Evolutionary conservation across 2,797 vertebrate species (phyloP).

Genomic region (Cossypha caffra): DNA sequence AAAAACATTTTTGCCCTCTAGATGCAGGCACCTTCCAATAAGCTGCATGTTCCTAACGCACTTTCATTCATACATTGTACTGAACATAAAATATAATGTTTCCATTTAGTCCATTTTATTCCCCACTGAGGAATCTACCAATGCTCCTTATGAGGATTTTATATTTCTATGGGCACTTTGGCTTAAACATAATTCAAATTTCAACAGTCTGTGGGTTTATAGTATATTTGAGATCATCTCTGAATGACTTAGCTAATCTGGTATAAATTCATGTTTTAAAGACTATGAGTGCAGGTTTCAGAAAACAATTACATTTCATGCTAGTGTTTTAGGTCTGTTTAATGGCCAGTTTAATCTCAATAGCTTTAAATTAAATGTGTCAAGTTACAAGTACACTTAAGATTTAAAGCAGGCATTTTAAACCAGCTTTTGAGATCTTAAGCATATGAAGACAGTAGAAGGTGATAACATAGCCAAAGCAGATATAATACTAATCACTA

Average conservation of each 20-base stretch:
- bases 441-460: neutral
- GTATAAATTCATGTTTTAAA: slow-evolving; percentile 7
- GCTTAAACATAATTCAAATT: neutral
- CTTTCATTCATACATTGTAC: neutral
- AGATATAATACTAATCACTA: neutral
- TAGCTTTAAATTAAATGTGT: neutral
- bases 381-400: neutral
- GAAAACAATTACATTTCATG: slow-evolving; percentile 5
- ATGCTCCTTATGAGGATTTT: neutral
- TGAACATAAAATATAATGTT: neutral
- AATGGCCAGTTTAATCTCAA: neutral
- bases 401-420: neutral
- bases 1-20: neutral
- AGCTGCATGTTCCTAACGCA: neutral
- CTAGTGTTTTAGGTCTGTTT: neutral
- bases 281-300: neutral
- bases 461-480: neutral
- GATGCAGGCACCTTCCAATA: neutral
- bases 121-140: neutral
- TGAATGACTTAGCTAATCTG: neutral
- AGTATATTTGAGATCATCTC: slow-evolving; percentile 1
- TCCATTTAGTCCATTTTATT: neutral
- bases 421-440: neutral
- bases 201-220: neutral
- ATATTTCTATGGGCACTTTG: neutral